These are phyloP conservation scores for Myodes glareolus DNA, from an alignment of 2,113 vertebrate genomes.

Conservation along the genomic window DNA sequence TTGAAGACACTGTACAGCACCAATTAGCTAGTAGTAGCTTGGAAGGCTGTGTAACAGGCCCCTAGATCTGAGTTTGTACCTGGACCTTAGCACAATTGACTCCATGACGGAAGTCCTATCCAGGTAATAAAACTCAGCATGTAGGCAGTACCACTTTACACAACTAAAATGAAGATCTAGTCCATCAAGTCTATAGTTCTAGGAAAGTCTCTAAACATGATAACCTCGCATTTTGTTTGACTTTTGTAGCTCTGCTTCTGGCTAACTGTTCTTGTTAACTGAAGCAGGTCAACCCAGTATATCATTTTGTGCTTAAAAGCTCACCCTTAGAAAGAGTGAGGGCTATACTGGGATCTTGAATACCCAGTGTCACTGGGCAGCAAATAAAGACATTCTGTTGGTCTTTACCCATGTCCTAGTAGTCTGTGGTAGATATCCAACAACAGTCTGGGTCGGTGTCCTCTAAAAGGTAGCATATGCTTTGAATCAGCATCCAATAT, in stretches of 20 bases:
- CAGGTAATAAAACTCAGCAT: too few species aligned
- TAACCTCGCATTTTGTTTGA: background rate
- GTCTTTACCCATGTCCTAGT: background rate
- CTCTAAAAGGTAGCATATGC: background rate
- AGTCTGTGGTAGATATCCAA: background rate
- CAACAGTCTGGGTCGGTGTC: background rate
- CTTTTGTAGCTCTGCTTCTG: background rate
- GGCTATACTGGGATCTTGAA: background rate
- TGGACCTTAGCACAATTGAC: background rate
- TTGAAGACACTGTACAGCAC: background rate
- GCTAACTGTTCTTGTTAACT: background rate
- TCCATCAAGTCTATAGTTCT: too few species aligned
- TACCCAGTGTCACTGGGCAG: background rate
- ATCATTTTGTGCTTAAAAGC: background rate
- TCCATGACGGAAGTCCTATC: too few species aligned
- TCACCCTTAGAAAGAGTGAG: background rate
- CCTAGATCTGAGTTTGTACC: background rate
- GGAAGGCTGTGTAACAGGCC: too few species aligned
- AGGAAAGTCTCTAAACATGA: too few species aligned
- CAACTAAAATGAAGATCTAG: too few species aligned
- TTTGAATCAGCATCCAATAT: background rate
- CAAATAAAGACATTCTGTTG: background rate
- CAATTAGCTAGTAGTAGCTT: background rate
- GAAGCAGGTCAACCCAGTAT: background rate
- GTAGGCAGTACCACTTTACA: too few species aligned